Evolutionary conservation across 2,113 vertebrate genomes (phyloP).

Genomic region (Paradoxurus hermaphroditus): DNA sequence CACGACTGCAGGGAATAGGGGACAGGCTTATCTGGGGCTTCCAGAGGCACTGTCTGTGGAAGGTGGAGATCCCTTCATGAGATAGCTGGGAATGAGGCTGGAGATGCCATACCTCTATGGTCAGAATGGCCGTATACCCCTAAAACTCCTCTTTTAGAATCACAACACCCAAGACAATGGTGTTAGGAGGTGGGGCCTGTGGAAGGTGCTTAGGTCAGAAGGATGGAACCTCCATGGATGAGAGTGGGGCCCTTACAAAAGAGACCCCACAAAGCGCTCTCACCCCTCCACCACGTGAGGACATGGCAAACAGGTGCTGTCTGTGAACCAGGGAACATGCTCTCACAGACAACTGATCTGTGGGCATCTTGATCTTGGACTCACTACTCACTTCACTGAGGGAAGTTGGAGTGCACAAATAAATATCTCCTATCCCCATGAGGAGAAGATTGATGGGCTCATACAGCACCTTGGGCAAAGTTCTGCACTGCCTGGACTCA

Average conservation of each 20-base stretch:
- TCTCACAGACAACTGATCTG: no score
- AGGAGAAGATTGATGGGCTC: background rate
- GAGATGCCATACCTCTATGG: background rate
- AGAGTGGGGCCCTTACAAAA: no score
- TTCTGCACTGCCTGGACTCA: background rate
- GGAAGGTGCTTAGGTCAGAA: no score
- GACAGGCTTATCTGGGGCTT: background rate
- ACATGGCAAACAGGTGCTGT: no score
- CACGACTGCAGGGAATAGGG: background rate
- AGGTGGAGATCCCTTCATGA: background rate
- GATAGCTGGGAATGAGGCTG: background rate
- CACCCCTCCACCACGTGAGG: no score
- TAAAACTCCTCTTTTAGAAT: background rate
- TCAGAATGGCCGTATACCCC: background rate
- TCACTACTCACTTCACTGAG: no score
- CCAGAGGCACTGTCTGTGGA: background rate
- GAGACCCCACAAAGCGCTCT: no score
- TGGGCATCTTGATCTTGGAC: no score
- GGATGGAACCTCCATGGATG: no score
- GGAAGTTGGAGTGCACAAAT: no score
- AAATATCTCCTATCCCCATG: background rate
- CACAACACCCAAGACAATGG: background rate
- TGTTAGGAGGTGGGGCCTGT: no score
- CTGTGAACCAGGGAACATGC: no score
- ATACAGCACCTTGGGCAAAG: background rate